A percentile compares a stretch with the other conserved stretches of the same genome.
Evolutionary conservation across 2,113 vertebrate species (phyloP).

Genomic region (Astatotilapia flaviijosephi): DNA sequence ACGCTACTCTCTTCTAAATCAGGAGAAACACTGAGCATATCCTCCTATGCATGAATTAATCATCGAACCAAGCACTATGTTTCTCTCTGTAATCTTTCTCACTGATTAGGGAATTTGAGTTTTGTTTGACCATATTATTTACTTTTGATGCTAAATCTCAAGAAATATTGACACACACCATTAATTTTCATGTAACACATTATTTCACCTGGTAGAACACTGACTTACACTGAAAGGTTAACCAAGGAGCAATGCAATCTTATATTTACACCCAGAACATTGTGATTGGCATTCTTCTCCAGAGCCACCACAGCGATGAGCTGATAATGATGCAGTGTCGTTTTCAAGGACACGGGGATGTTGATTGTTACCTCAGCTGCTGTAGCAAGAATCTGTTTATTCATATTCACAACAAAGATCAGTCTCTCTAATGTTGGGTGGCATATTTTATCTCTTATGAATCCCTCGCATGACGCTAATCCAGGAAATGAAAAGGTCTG

Average conservation of each 20-base stretch:
- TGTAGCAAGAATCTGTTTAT: background rate
- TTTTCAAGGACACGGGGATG: constrained; percentile 10
- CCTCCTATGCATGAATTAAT: constrained; percentile 48
- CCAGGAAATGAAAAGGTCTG: constrained; percentile 12
- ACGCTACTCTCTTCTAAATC: constrained; percentile 20
- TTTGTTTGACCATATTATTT: constrained; percentile 40
- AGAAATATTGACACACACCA: background rate
- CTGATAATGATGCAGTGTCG: background rate
- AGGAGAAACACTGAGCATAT: constrained; percentile 18
- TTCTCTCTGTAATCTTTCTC: constrained; percentile 31
- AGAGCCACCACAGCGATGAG: background rate
- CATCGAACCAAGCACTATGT: background rate
- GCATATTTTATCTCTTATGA: background rate
- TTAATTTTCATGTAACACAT: background rate
- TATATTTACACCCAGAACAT: background rate
- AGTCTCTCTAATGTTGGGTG: background rate
- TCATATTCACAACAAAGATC: background rate
- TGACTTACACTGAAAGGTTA: background rate
- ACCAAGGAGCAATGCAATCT: background rate
- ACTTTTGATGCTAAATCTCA: constrained; percentile 14
- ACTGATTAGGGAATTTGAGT: constrained; percentile 29
- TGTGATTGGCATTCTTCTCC: constrained; percentile 1
- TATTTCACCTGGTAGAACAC: background rate
- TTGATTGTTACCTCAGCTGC: background rate
- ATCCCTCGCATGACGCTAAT: background rate